phyloP scores from a whole-genome alignment of 2,797 vertebrate genomes.

The Phyllotis vaccarum region DNA sequence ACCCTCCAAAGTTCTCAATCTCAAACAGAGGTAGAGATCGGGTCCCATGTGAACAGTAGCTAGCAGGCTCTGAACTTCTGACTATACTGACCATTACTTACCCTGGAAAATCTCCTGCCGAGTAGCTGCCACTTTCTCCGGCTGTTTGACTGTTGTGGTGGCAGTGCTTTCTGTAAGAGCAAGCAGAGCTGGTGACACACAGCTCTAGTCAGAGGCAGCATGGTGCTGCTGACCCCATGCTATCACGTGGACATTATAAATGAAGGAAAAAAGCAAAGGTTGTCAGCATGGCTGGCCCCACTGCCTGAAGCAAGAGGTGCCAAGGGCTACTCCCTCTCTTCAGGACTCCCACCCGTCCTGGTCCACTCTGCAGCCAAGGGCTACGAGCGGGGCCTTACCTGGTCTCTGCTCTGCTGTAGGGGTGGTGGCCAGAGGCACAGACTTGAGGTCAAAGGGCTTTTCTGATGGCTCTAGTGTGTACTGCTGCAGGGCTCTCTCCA shows the following conservation, averaged over 20 bases:
- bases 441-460: conserved; percentile 91
- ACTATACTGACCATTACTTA: conserved; percentile 66
- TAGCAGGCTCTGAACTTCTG: neutral
- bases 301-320: neutral
- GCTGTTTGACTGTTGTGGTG: conserved; percentile 85
- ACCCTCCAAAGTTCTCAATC: neutral
- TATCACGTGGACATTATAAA: neutral
- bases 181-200: neutral
- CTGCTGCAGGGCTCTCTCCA: conserved; percentile 90
- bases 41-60: neutral
- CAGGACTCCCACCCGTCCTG: neutral
- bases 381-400: conserved; percentile 76
- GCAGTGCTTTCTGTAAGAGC: conserved; percentile 86
- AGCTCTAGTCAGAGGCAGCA: neutral
- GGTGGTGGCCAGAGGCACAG: conserved; percentile 90
- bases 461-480: conserved; percentile 91
- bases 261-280: neutral
- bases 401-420: conserved; percentile 88
- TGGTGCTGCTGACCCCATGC: accelerated
- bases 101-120: conserved; percentile 92
- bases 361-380: neutral
- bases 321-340: neutral
- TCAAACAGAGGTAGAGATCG: neutral
- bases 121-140: conserved; percentile 90
- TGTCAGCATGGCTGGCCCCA: no score